Percentiles rank a stretch among this genome's conserved stretches.
These are phyloP conservation scores for Drosophila ohnishii DNA, from an alignment of 1,140 invertebrate species.

Conservation along the genomic window DNA sequence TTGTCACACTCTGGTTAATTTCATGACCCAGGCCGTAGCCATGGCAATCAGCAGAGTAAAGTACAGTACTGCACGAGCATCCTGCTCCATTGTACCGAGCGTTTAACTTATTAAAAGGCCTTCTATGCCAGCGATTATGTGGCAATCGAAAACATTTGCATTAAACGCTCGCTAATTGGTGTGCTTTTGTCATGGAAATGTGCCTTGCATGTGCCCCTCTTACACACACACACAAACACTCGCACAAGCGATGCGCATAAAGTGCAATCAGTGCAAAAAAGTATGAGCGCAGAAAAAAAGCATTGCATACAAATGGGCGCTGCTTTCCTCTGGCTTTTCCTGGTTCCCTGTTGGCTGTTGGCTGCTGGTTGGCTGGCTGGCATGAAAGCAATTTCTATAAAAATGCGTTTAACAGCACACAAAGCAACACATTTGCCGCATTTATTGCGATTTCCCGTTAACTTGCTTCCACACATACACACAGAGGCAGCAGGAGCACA, in stretches of 20 bases:
- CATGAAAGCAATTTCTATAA: slow-evolving; percentile 77
- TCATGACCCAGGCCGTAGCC: slow-evolving; percentile 7
- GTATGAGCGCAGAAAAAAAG: slow-evolving; percentile 25
- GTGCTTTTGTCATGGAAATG: slow-evolving; percentile 75
- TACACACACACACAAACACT: slow-evolving; percentile 2
- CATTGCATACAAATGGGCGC: slow-evolving; percentile 71
- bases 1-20: slow-evolving; percentile 37
- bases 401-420: slow-evolving; percentile 76
- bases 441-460: slow-evolving; percentile 81
- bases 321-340: slow-evolving; percentile 16
- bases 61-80: slow-evolving; percentile 13
- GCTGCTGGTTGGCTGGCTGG: slow-evolving; percentile 45
- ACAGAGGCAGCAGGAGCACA: slow-evolving; percentile 39
- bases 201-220: slow-evolving; percentile 25
- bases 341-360: slow-evolving; percentile 3
- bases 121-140: slow-evolving; percentile 59
- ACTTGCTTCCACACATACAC: slow-evolving; percentile 48
- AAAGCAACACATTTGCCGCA: slow-evolving; percentile 81
- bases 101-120: slow-evolving; percentile 59
- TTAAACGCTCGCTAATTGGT: slow-evolving; percentile 75
- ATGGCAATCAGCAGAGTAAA: slow-evolving; percentile 10
- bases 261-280: slow-evolving; percentile 60
- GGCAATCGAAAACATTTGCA: slow-evolving; percentile 67
- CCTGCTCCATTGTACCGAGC: slow-evolving; percentile 32
- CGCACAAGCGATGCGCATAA: slow-evolving; percentile 59